Base-by-base conservation (phyloP, 2,888 invertebrate genomes). In the Macrosoma leucophasiata region DNA sequence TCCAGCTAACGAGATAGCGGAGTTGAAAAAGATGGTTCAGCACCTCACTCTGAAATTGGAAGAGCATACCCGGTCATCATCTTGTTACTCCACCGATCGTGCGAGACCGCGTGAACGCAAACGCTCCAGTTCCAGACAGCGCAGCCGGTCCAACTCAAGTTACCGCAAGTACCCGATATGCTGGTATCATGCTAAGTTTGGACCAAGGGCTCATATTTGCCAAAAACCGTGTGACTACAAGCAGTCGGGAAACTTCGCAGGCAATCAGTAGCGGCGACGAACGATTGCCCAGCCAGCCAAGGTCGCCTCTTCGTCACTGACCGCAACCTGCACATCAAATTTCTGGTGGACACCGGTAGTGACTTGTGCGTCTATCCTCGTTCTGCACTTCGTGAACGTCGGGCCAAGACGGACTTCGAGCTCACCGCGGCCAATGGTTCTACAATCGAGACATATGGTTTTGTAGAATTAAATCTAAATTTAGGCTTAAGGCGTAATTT, bases 401-500 rank as follows among this genome's bases (percentile, higher is more conserved):
- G 39, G 2, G 10, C 27, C 1, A 36, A 43, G 12, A 42, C 53
- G 0, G 18, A 25, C 4, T 64, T 55, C 30, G 32, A 41, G 17
- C 34, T 63, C 2, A 48, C 28, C 22, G 65, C 64, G 5, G 28
- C 58, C 2, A 63, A 66, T 29, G 49, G 53, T 3, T 37, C 54
- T 1, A 13, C 22, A 1, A 62, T 65, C 13, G 21, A 36, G 0
- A 62, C 61, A 0, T 61, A 55, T 31, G 61, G 58, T 2, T 39
- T 14, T 3, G 31, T 39, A 0, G 26, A 36, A 1, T 14, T 57
- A 0, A 33, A 41, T 0, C 22, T 62, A 0, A 49, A 58, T 19
- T 29, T 66, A 3, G 57, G 58, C 1, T 36, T 63, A 1, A 49
- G 55, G 3, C 48, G 58, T 5, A 41, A 36, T 2, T 58, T 50